Evolutionary conservation across 2,113 vertebrate genomes (phyloP), one percentile per base, ranked within the genome.

Genomic region (Rhagologus leucostigma): DNA sequence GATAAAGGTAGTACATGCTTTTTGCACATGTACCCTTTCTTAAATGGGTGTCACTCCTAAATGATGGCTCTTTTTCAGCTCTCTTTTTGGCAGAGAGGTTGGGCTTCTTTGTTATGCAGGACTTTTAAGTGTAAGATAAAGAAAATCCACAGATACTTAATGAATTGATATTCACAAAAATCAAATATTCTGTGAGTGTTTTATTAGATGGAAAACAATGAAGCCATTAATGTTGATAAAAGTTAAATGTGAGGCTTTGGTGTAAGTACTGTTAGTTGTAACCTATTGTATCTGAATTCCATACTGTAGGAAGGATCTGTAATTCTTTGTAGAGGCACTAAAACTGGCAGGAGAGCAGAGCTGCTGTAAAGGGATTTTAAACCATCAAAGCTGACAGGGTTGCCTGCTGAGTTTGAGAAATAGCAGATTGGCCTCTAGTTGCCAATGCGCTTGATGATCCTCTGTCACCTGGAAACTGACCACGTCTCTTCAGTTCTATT

Each of bases 331-430:
- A 57, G 70, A 79, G 35, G 11, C 8, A 5, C 59, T 79, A 19
- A 32, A 87, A 82, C 53, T 68, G 74, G 41, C 2, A 13, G 57
- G 69, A 90, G 21, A 78, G 42, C 33, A 33, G 49, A 82, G 49
- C 37, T 91, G 62, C 35, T 65, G 41, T 50, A 14, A 78, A 55
- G 44, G 49, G 73, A n/a, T 88, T 94, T 91, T 79, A 85, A 87
- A 42, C 63, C 3, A 5, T 71, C 32, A 60, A 44, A 91, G 46
- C 50, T 87, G 70, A 78, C 44, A 73, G 74, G 15, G 11, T 42
- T 95, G 57, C 37, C 33, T 83, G 77, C 74, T 85, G 94, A 87
- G 50, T 87, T 86, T 87, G 74, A 79, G 75, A 88, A 94, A 59
- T 3, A 85, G 78, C 78, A 90, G 75, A 50, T 57, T 93, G 78